Evolutionary conservation across 2,888 invertebrate species (phyloP).

Genomic region (Parascotia fuliginaria): DNA sequence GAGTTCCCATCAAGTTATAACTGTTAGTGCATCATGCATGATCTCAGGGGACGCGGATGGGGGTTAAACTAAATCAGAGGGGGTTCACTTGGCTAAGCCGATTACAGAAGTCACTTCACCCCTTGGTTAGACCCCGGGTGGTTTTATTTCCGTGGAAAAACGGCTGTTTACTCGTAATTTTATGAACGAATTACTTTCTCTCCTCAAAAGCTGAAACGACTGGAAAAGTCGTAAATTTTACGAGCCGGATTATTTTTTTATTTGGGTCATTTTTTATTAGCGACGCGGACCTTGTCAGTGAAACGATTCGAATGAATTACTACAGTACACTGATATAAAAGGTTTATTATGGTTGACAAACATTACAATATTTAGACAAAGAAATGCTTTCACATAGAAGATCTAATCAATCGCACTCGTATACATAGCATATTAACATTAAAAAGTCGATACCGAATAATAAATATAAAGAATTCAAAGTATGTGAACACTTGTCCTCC

Average conservation of each 20-base stretch:
- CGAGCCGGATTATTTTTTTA: conserved; percentile 73
- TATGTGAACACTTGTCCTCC: conserved; percentile 66
- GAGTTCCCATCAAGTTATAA: conserved; percentile 81
- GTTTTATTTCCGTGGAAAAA: conserved; percentile 81
- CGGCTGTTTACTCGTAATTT: conserved; percentile 84
- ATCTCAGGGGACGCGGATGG: conserved; percentile 55
- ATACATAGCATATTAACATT: conserved; percentile 9
- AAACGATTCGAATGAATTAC: conserved; percentile 39
- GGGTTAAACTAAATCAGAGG: conserved; percentile 62
- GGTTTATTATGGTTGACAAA: conserved; percentile 26
- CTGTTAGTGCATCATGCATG: conserved; percentile 72
- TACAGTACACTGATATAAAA: conserved; percentile 32
- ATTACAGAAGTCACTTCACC: conserved; percentile 78
- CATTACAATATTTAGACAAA: conserved; percentile 14
- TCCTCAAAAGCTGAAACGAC: conserved; percentile 78
- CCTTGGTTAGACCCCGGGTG: conserved; percentile 52
- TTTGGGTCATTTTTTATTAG: conserved; percentile 70
- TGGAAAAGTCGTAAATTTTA: conserved; percentile 79
- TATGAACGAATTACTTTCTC: conserved; percentile 82
- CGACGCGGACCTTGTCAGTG: conserved; percentile 45
- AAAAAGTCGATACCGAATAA: conserved; percentile 23
- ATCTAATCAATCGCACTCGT: conserved; percentile 21
- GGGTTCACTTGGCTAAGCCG: conserved; percentile 74
- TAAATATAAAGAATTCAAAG: conserved; percentile 56
- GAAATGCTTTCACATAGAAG: conserved; percentile 6